These are phyloP conservation scores for Sternotherus odoratus DNA, from an alignment of 2,797 vertebrate species.

Conservation along the genomic window DNA sequence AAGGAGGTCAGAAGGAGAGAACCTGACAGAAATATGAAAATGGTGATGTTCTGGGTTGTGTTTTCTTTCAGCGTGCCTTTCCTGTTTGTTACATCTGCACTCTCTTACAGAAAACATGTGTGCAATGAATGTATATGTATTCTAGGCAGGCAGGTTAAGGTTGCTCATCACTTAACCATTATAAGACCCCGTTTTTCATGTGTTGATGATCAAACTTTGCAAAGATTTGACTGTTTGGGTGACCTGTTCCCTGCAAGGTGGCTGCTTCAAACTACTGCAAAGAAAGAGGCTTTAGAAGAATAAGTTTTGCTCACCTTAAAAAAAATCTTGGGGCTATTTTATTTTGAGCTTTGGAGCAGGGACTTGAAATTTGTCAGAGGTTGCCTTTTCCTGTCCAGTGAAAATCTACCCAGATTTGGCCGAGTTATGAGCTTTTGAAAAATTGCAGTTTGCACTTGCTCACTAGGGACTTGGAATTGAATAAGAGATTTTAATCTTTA, in stretches of 20 bases:
- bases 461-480: not conserved
- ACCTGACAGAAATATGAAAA: conserved; percentile 29
- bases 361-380: not conserved
- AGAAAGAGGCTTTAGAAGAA: no score
- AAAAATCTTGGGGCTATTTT: no score
- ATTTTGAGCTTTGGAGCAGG: not conserved
- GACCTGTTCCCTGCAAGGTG: no score
- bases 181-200: not conserved
- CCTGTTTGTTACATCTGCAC: conserved; percentile 30
- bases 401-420: not conserved
- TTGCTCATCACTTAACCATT: not conserved
- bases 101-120: not conserved
- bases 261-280: no score
- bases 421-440: not conserved
- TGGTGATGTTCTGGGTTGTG: not conserved
- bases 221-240: no score
- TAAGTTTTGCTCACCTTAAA: no score
- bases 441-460: not conserved
- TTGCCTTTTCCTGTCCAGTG: not conserved
- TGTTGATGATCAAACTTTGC: not conserved
- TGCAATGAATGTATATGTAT: not conserved
- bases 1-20: not conserved
- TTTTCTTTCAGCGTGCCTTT: conserved; percentile 13
- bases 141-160: not conserved
- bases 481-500: not conserved